phyloP scores from a whole-genome alignment of 2,888 invertebrate genomes.

The Zelleria hepariella region DNA sequence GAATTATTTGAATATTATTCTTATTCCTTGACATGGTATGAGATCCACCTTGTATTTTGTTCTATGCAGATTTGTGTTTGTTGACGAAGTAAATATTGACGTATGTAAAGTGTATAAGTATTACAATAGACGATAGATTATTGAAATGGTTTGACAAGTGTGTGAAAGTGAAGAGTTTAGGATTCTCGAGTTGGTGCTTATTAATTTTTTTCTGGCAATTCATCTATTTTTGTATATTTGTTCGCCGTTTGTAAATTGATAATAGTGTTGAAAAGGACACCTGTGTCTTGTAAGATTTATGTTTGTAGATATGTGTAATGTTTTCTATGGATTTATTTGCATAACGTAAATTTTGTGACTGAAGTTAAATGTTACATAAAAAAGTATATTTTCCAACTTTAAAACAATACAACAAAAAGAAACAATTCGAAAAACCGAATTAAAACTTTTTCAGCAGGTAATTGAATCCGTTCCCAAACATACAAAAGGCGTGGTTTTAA shows the following conservation, averaged over 20 bases:
- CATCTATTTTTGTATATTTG: neutral
- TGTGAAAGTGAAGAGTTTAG: neutral
- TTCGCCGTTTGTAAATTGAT: neutral
- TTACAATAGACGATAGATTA: slow-evolving; percentile 9
- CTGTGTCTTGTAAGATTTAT: too few relatives aligned
- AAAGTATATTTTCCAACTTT: neutral
- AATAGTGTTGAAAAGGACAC: neutral
- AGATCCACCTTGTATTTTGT: slow-evolving; percentile 10
- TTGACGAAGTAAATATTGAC: slow-evolving; percentile 25
- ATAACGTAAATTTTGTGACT: too few relatives aligned
- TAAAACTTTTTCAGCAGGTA: slow-evolving; percentile 1
- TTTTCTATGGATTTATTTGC: too few relatives aligned
- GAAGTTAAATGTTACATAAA: too few relatives aligned
- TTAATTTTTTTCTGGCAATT: neutral
- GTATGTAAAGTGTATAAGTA: slow-evolving; percentile 31
- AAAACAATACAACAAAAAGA: neutral
- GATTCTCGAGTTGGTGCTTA: neutral
- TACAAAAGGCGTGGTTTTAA: slow-evolving; percentile 26
- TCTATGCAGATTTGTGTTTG: slow-evolving; percentile 28
- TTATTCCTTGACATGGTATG: neutral
- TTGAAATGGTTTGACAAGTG: slow-evolving; percentile 5
- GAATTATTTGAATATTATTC: neutral
- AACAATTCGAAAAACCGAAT: neutral
- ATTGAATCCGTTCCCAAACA: slow-evolving; percentile 15
- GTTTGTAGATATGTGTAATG: too few relatives aligned